Conservation (phyloP, 2,797 vertebrate species). For the Gallinago stenura region DNA sequence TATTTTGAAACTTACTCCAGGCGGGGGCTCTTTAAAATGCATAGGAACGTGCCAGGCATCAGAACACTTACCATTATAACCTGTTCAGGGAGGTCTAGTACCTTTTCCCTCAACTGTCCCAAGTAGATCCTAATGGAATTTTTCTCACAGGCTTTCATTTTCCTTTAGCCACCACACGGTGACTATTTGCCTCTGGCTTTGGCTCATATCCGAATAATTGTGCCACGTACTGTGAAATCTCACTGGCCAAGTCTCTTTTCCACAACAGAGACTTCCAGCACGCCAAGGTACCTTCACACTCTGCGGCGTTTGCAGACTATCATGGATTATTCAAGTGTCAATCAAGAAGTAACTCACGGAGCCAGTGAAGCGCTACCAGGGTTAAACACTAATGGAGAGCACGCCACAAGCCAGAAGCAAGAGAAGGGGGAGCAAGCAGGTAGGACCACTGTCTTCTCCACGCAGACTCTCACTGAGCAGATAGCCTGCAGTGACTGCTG, state of each 20-base stretch:
- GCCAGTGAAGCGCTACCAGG: background rate
- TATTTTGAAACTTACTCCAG: background rate
- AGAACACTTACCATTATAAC: background rate
- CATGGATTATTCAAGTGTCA: background rate
- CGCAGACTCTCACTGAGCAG: rapidly evolving
- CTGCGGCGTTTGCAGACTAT: background rate
- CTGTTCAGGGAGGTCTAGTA: background rate
- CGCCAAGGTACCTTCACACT: background rate
- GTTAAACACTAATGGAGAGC: background rate
- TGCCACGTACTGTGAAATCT: background rate
- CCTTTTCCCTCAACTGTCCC: background rate
- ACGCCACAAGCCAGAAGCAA: background rate
- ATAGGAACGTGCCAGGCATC: background rate
- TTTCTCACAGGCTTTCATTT: background rate
- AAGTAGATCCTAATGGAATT: background rate
- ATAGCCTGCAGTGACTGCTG: background rate
- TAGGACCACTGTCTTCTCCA: background rate
- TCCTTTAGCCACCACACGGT: background rate
- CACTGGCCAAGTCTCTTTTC: background rate
- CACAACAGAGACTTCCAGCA: background rate
- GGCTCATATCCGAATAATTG: background rate
- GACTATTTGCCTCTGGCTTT: background rate
- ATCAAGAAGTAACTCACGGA: background rate
- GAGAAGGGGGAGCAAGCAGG: background rate
- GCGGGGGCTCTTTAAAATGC: background rate